These are phyloP conservation scores for Machimus rusticus DNA, from an alignment of 2,888 invertebrate genomes.

Conservation along the genomic window DNA sequence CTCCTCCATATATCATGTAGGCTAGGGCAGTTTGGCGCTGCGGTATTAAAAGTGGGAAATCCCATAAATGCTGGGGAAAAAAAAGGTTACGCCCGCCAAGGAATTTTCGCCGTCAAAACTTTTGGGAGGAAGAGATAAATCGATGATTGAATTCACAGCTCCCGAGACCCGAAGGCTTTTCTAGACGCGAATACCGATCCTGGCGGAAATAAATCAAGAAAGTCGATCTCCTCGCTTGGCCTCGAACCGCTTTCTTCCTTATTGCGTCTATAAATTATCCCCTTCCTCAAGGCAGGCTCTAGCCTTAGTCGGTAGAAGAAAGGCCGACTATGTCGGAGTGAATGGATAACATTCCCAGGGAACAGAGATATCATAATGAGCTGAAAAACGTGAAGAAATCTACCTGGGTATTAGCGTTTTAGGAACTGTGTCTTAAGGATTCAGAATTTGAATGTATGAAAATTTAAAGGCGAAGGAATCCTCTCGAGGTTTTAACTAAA, in stretches of 20 bases:
- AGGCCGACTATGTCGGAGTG: not conserved
- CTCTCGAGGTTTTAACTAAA: not conserved
- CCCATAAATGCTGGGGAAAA: not conserved
- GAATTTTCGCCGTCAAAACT: not conserved
- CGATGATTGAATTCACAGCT: conserved; percentile 14
- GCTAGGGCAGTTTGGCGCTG: not conserved
- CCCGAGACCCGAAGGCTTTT: not conserved
- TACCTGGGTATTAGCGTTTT: not conserved
- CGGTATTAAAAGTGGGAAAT: not conserved
- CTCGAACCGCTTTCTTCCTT: conserved; percentile 10
- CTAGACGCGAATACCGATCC: not conserved
- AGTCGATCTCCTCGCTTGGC: not conserved
- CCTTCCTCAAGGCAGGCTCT: not conserved
- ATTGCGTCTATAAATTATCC: conserved; percentile 32
- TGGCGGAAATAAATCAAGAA: conserved; percentile 35
- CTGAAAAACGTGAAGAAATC: not conserved
- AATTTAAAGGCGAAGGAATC: not conserved
- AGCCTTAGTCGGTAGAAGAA: not conserved
- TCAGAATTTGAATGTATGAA: not conserved
- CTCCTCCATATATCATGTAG: not conserved
- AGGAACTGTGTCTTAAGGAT: not conserved
- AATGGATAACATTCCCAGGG: not conserved
- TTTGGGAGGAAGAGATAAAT: not conserved
- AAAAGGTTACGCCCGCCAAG: not conserved
- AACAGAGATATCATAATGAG: not conserved